Evolutionary conservation across 2,888 invertebrate genomes (phyloP), one percentile per base, ranked within the genome.

Genomic region (Thalpophila matura): DNA sequence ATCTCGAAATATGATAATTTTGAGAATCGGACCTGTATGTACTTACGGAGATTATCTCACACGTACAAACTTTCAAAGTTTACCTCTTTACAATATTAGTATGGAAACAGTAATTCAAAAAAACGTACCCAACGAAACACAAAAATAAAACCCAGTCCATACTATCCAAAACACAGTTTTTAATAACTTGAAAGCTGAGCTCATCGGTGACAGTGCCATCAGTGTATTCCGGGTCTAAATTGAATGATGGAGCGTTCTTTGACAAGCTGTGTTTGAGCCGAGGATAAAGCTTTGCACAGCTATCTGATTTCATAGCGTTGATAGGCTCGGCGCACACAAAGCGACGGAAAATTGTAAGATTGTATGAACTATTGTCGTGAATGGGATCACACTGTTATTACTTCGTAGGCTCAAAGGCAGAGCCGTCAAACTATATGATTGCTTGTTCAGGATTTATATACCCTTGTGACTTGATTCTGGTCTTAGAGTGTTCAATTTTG

Each of bases 191-290:
- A 54, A 61, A 74, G 51, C 69, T 53, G 37, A 42, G 26, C 33
- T 51, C 50, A 40, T 50, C 65, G 38, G 33, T 33, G 46, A 55
- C 45, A 46, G 38, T 5, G 27, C 27, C 45, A 64, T 55, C 50
- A 64, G 45, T 47, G 49, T 35, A 49, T 37, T 35, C 31, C 16
- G 7, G 40, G 73, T 20, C 51, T 53, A 47, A 68, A 69, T 58
- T 73, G 51, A 73, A 69, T 69, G 58, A 73, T 58, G 33, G 24
- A 46, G 29, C 14, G 46, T 49, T 57, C 74, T 69, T 66, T 73
- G 73, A 66, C 65, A 35, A 46, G 33, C 65, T 9, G 33, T 14
- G 58, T 49, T 59, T 54, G 71, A 47, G 20, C 26, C 12, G 31
- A 10, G 38, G 9, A 29, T 46, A 46, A 46, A 29, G 57, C 50